Conservation (phyloP, 1,140 invertebrate genomes). For the Adelges cooleyi region DNA sequence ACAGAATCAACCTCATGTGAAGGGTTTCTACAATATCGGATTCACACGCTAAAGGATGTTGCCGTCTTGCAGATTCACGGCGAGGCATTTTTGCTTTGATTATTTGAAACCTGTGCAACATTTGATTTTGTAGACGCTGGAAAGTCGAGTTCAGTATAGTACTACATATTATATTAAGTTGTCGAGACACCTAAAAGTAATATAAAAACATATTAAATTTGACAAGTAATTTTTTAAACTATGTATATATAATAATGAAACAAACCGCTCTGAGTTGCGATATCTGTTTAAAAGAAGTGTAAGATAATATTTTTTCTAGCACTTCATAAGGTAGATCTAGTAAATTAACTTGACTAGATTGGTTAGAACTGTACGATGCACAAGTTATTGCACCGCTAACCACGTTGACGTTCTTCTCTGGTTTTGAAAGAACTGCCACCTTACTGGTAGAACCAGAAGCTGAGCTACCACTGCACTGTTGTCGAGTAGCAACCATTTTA, state of each 20-base stretch:
- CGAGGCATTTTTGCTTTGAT: slow-evolving; percentile 83
- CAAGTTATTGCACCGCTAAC: slow-evolving; percentile 2
- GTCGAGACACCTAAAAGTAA: slow-evolving; percentile 32
- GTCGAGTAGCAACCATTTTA: slow-evolving; percentile 23
- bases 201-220: background rate
- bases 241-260: slow-evolving; percentile 34
- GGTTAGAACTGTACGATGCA: slow-evolving; percentile 6
- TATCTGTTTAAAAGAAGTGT: slow-evolving; percentile 60
- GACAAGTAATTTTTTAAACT: background rate
- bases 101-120: slow-evolving; percentile 57
- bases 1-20: slow-evolving; percentile 70
- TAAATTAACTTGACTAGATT: slow-evolving; percentile 39
- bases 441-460: slow-evolving; percentile 8
- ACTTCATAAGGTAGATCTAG: slow-evolving; percentile 67
- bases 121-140: slow-evolving; percentile 63
- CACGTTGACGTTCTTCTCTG: background rate
- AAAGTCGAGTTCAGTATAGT: slow-evolving; percentile 68
- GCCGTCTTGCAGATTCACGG: slow-evolving; percentile 67
- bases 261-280: slow-evolving; percentile 65
- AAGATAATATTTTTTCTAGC: slow-evolving; percentile 62
- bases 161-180: slow-evolving; percentile 64
- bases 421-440: slow-evolving; percentile 5
- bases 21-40: slow-evolving; percentile 80
- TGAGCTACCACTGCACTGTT: slow-evolving; percentile 16
- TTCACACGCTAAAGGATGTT: slow-evolving; percentile 72